phyloP scores from a whole-genome alignment of 1,140 invertebrate genomes.

The Caenorhabditis briggsae region DNA sequence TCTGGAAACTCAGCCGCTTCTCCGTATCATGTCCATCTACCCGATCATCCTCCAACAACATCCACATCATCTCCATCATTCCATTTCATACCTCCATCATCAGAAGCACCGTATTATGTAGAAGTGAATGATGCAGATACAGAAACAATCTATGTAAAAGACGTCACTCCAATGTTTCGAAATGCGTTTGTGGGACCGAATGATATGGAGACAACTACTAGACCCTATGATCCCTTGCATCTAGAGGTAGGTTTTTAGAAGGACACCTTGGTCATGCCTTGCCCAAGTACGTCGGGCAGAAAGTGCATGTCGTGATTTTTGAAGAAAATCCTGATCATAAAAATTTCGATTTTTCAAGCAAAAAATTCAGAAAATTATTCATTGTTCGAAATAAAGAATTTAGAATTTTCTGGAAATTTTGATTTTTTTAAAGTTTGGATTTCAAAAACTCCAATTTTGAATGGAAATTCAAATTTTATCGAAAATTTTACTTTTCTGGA shows the following conservation, averaged over 20 bases:
- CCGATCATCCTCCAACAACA: background rate
- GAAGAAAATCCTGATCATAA: too few relatives aligned
- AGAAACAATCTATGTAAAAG: slow-evolving; percentile 12
- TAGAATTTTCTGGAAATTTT: too few relatives aligned
- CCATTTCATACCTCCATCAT: slow-evolving; percentile 27
- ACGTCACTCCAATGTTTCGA: slow-evolving; percentile 13
- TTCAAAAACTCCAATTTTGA: too few relatives aligned
- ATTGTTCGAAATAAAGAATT: too few relatives aligned
- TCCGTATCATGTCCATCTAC: background rate
- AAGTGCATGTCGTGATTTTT: too few relatives aligned
- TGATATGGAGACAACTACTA: slow-evolving; percentile 21
- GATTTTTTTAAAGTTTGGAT: too few relatives aligned
- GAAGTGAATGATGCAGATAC: slow-evolving; percentile 39
- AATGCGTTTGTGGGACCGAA: background rate
- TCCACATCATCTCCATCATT: background rate
- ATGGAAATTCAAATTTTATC: too few relatives aligned
- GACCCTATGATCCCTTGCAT: slow-evolving; percentile 36
- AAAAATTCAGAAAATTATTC: too few relatives aligned
- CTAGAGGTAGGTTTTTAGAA: background rate
- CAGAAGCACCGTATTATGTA: slow-evolving; percentile 38
- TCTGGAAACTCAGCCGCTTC: background rate
- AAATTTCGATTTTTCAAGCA: too few relatives aligned
- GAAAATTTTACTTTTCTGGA: too few relatives aligned
- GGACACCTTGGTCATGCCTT: too few relatives aligned
- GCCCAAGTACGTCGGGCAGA: too few relatives aligned